Evolutionary conservation across 2,888 invertebrate genomes (phyloP), one percentile per base, ranked within the genome.

Genomic region (Aspidapion aeneum): DNA sequence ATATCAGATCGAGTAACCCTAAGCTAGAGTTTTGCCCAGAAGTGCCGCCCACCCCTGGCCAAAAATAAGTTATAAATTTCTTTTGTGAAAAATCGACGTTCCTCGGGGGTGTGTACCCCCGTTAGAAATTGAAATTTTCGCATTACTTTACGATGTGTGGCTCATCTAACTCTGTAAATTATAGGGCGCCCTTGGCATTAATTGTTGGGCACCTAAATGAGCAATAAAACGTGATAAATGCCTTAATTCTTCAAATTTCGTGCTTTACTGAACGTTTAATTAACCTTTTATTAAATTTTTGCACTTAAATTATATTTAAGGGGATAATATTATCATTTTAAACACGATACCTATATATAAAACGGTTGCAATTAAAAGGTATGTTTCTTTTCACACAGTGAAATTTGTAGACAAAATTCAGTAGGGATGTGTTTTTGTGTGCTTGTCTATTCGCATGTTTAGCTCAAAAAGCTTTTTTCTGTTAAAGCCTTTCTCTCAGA

Each of bases 81-180:
- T 63, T 69, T 35, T 35, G 3, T 74, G 75, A 75, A 74, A 75
- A 77, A 77, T 76, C 74, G 75, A 74, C 67, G 69, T 68, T 71
- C 68, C 69, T 67, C 65, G 68, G 72, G 73, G 73, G 71, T 69
- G 72, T 73, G 72, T 35, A 12, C 5, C n/a, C n/a, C 35, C 5
- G 35, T 3, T 35, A 7, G 12, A 35, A 35, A 78, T 78, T 77
- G 75, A 78, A 76, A 78, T 77, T 77, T 75, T 75, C 73, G 72
- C 75, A 73, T 76, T 78, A 78, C 74, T 79, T 79, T 79, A 79
- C 75, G 78, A 79, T 71, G 78, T 78, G 78, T 75, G 74, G 77
- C 78, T 72, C 73, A 71, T 70, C 69, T 7, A 7, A 35, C 5
- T 35, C 12, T 35, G 69, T 72, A 74, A 76, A 77, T 77, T 77